Evolutionary conservation across 2,113 vertebrate species (phyloP).

Genomic region (Scatophagus argus): DNA sequence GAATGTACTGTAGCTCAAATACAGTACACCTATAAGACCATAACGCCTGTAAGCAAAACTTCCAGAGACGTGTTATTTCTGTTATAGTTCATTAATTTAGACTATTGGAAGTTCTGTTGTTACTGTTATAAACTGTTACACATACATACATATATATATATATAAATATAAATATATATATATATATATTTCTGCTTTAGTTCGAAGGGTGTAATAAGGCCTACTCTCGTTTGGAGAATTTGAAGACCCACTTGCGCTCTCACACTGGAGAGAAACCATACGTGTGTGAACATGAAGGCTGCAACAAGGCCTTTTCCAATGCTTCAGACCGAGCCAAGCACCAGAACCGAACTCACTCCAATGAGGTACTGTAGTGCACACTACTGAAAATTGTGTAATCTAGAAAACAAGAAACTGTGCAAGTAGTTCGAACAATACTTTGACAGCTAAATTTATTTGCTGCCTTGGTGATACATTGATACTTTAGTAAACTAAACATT

Average conservation of each 20-base stretch:
- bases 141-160: too few relatives aligned
- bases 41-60: not conserved
- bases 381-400: not conserved
- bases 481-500: not conserved
- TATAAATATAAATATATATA: too few relatives aligned
- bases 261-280: conserved; percentile 98
- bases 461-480: not conserved
- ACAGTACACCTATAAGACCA: not conserved
- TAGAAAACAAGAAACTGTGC: too few relatives aligned
- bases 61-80: not conserved
- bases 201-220: conserved; percentile 99
- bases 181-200: conserved; percentile 73
- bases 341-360: conserved; percentile 97
- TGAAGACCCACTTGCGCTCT: conserved; percentile 96
- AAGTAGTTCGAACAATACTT: not conserved
- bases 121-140: too few relatives aligned
- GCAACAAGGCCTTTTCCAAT: conserved; percentile 98
- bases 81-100: not conserved
- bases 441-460: not conserved
- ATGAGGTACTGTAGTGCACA: conserved; percentile 88
- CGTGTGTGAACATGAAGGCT: conserved; percentile 96
- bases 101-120: not conserved
- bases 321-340: conserved; percentile 98
- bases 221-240: conserved; percentile 97
- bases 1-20: not conserved